Base-by-base conservation (phyloP, 2,888 invertebrate species). In the Tortricodes alternella region DNA sequence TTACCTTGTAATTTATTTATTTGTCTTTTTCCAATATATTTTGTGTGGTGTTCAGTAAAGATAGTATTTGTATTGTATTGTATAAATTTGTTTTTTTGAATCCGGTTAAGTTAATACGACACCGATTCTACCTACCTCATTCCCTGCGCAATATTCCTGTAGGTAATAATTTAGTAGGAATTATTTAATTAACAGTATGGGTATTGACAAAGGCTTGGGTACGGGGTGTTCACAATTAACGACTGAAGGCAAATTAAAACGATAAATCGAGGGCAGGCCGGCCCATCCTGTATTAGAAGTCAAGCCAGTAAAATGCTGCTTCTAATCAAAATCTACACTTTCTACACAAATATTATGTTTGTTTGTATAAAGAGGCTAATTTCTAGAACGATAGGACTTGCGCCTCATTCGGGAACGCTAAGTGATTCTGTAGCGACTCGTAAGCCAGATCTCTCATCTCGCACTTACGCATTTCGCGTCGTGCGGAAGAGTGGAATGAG, bases 231-330 rank as follows among this genome's bases (percentile, higher is more conserved):
- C 53, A 46, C 49, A 49, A 49, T 58, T 50, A 53, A 58, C 48
- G 34, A 16, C 44, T 21, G 41, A 41, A 41, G 60, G 62, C 65
- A 71, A 73, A 73, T 73, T 74, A 67, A 72, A 72, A 68, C 70
- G 64, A 72, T 74, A 74, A 74, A 74, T 74, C 65, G 61, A 59
- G 59, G 53, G 52, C 59, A 23, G 39, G 57, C 60, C 61, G 60
- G 58, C 61, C 61, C 61, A 55, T 59, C 62, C 64, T 58, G 43
- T 56, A 62, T 49, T 55, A 55, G 55, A 55, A 43, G 41, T 34
- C 34, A 15, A 11, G 8, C n/a, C 21, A 11, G 1, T 43, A 55
- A 55, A 55, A 53, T 48, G 53, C 7, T 34, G 39, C 53, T 18
- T 3, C 4, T 1, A 21, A 23, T 15, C 23, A 24, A 19, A 4